These are phyloP conservation scores for Penaeus chinensis DNA, from an alignment of 1,140 invertebrate species.

Conservation along the genomic window DNA sequence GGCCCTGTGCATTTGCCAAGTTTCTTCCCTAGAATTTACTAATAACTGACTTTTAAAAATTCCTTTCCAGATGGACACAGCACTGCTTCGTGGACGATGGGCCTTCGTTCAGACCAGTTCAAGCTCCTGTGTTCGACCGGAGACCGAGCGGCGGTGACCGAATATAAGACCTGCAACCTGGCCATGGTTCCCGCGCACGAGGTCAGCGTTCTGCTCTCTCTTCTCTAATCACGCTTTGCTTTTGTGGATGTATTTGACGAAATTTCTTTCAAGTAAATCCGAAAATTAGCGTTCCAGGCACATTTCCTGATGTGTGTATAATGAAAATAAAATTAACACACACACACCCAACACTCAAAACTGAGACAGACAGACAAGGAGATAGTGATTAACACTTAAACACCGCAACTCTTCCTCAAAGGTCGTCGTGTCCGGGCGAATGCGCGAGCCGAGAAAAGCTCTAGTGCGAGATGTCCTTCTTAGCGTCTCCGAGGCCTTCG, in stretches of 20 bases:
- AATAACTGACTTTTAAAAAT: neutral
- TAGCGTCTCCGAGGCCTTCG: conserved; percentile 29
- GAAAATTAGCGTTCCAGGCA: too few species aligned
- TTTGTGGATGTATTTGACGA: too few species aligned
- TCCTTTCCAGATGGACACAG: conserved; percentile 24
- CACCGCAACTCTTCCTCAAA: neutral
- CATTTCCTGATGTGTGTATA: neutral
- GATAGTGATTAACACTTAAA: neutral
- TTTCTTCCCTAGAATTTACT: too few species aligned
- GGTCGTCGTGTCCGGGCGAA: conserved; percentile 30
- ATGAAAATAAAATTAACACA: too few species aligned
- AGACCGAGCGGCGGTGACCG: conserved; percentile 26
- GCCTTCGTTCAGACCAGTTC: conserved; percentile 24
- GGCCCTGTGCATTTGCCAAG: too few species aligned
- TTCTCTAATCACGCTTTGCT: too few species aligned
- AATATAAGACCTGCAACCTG: conserved; percentile 45
- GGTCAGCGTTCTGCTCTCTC: neutral
- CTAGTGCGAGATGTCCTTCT: conserved; percentile 37
- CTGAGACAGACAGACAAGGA: too few species aligned
- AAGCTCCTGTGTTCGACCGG: conserved; percentile 41
- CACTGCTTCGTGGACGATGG: conserved; percentile 27
- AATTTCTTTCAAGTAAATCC: too few species aligned
- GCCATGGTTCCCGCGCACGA: conserved; percentile 35
- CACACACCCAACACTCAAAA: too few species aligned
- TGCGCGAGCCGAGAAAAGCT: conserved; percentile 6